Conservation (phyloP, 2,797 vertebrate species). For the Hypotaenidia philippensis region DNA sequence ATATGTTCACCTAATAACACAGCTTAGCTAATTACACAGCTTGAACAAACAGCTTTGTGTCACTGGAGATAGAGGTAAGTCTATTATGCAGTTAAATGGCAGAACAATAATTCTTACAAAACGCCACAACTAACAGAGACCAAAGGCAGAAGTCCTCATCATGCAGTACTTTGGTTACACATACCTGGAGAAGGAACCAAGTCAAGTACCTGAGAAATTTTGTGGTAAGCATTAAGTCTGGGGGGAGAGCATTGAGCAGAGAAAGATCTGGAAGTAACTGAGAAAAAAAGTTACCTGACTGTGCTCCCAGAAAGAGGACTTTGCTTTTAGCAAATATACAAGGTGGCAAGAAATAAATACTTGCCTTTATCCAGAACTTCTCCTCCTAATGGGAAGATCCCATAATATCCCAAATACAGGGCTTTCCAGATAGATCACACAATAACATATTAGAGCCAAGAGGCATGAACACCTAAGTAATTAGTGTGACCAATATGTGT, state of each 20-base stretch:
- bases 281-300: background rate
- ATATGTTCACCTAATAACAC: background rate
- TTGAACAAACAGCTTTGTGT: background rate
- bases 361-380: background rate
- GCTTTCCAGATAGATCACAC: background rate
- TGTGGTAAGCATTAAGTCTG: fast-evolving
- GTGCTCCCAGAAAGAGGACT: background rate
- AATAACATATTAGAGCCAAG: background rate
- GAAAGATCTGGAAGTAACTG: background rate
- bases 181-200: background rate
- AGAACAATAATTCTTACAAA: background rate
- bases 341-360: background rate
- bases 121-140: background rate
- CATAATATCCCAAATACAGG: fast-evolving
- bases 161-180: background rate
- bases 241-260: fast-evolving
- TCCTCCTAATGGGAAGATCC: background rate
- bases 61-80: background rate
- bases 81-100: background rate
- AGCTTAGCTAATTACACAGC: constrained; percentile 16
- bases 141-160: background rate
- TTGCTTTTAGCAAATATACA: background rate
- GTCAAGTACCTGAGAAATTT: background rate
- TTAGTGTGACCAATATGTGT: background rate
- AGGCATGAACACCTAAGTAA: background rate